Base-by-base conservation (phyloP, 2,797 vertebrate genomes). In the Glyptemys insculpta region DNA sequence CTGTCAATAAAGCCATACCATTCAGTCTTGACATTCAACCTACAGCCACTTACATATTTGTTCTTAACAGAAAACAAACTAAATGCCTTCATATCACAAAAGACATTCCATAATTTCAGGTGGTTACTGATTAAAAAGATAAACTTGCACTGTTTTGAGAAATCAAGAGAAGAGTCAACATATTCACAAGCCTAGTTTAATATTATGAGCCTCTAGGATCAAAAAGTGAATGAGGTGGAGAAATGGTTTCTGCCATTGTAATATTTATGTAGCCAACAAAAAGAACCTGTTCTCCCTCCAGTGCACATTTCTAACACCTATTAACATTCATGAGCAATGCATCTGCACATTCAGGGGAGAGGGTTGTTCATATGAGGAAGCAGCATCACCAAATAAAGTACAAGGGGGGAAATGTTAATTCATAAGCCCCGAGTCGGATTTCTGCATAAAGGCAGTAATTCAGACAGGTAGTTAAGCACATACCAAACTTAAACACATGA, bases 11-110 rank as follows among this genome's bases (percentile, higher is more conserved):
- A 97, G 95, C 95, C 94, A 96, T 96, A 96, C 95, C 95, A 92
- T 93, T 96, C 96, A 95, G 96, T 95, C 91, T 97, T 97, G 96
- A 96, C 96, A n/a, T 57, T 81, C 80, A 0, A 85, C 96, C 95
- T 81, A 94, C 81, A 95, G 95, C 94, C 96, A 97, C 96, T 96
- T 95, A 97, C 96, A 93, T 85, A 83, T 84, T 97, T 97, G 93
- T 97, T 31, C 91, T 96, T 97, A 97, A 95, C 93, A 97, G 96
- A 94, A 96, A 97, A 97, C 97, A 97, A 97, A 94, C 96, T 96
- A 96, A 37, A 96, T 96, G 92, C 56, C 95, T 97, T 94, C 96
- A 4, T 78, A 97, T 96, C 96, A 86, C 96, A 87, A 90, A 85
- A 97, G 89, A 85, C 96, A 97, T 97, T 97, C 95, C 93, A 95